Percentiles rank a stretch among this genome's conserved stretches.
Conservation (phyloP, 1,140 invertebrate species). For the Halesus radiatus region DNA sequence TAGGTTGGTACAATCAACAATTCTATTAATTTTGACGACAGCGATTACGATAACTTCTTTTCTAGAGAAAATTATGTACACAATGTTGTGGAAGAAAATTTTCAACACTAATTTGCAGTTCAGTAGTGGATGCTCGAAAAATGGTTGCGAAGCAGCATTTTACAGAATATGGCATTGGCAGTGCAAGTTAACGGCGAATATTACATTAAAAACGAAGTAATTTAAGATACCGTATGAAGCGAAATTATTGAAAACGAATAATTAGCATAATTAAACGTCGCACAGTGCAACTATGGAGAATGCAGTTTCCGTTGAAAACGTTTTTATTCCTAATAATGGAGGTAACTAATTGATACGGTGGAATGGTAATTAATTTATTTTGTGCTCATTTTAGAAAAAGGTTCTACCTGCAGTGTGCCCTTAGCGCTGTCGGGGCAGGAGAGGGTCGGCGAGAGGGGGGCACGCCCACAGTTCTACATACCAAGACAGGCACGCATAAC, state of each 20-base stretch:
- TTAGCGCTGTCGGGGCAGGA: neutral
- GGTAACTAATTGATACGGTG: slow-evolving; percentile 27
- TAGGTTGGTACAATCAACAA: too few species aligned
- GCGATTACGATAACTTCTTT: too few species aligned
- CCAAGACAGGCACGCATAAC: neutral
- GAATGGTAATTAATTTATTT: slow-evolving; percentile 41
- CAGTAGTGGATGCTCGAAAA: too few species aligned
- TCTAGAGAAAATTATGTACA: too few species aligned
- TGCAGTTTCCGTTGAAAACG: neutral
- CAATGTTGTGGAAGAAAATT: too few species aligned
- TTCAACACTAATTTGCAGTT: too few species aligned
- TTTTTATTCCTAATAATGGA: slow-evolving; percentile 39
- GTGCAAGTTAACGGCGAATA: too few species aligned
- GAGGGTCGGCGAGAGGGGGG: neutral
- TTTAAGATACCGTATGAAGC: too few species aligned
- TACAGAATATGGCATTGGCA: too few species aligned
- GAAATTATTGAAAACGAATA: neutral
- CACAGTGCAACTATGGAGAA: neutral
- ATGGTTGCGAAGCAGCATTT: too few species aligned
- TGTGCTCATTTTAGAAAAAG: neutral
- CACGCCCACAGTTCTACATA: neutral
- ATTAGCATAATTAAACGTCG: neutral
- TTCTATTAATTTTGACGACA: too few species aligned
- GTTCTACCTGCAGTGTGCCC: slow-evolving; percentile 1
- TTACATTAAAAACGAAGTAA: too few species aligned